phyloP scores from a whole-genome alignment of 2,113 vertebrate genomes.

The Protomyctophum bolini region DNA sequence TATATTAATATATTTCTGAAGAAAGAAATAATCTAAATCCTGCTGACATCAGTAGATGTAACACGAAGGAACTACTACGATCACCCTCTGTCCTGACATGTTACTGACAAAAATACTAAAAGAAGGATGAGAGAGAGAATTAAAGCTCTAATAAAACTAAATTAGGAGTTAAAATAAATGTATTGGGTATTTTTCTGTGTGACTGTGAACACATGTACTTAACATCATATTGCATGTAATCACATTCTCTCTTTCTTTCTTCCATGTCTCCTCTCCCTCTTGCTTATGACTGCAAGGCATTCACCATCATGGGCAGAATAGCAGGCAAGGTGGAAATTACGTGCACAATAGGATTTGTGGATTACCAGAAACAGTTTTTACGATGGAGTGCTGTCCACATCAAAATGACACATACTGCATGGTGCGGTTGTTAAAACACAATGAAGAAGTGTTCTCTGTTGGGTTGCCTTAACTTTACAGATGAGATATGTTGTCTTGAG shows the following conservation, averaged over 20 bases:
- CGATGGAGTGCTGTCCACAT: no score
- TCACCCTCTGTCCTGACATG: not conserved
- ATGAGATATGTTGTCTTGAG: not conserved
- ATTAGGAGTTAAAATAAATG: constrained; percentile 8
- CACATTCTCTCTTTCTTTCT: not conserved
- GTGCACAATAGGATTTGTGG: not conserved
- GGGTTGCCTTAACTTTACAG: not conserved
- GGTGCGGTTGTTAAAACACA: not conserved
- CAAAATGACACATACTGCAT: not conserved
- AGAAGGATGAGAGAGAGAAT: not conserved
- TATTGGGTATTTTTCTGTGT: not conserved
- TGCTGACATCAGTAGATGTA: not conserved
- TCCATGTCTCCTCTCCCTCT: not conserved
- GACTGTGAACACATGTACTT: not conserved
- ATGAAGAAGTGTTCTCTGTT: not conserved
- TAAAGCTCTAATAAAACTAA: constrained; percentile 13
- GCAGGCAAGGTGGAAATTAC: not conserved
- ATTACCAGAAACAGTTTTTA: no score
- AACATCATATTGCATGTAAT: not conserved
- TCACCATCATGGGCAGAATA: constrained; percentile 9
- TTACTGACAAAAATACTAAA: constrained; percentile 1
- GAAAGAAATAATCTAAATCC: not conserved
- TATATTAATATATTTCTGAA: no score
- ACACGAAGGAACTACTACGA: not conserved
- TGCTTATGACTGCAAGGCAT: not conserved